Percentiles rank a stretch among this genome's conserved stretches.
These are phyloP conservation scores for Ispidina lecontei DNA, from an alignment of 2,797 vertebrate genomes.

Conservation along the genomic window DNA sequence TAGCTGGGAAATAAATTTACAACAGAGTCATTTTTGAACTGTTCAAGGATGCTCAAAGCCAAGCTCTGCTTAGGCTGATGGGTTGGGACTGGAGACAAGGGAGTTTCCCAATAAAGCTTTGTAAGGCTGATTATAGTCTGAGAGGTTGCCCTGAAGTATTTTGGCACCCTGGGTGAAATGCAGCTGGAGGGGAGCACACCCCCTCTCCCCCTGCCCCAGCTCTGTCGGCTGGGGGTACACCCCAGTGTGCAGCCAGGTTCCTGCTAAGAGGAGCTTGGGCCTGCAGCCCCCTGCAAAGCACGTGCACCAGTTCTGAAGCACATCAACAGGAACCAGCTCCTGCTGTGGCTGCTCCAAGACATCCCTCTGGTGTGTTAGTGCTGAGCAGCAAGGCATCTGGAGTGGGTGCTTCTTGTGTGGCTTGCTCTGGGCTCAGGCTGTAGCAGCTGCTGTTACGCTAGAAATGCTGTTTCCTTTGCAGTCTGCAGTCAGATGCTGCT, in stretches of 20 bases:
- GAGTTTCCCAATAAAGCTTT: not conserved
- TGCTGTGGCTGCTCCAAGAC: not conserved
- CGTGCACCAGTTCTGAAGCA: rapidly evolving
- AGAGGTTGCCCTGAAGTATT: not conserved
- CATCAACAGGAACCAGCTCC: rapidly evolving
- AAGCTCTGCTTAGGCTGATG: not conserved
- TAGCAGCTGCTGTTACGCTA: not conserved
- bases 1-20: not conserved
- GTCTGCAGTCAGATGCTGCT: not conserved
- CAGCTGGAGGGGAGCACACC: not conserved
- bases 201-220: no score
- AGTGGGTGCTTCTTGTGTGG: not conserved
- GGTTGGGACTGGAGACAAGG: not conserved
- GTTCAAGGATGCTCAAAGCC: not conserved
- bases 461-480: not conserved
- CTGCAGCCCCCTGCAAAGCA: not conserved
- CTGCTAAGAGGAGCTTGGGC: not conserved
- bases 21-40: not conserved
- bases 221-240: rapidly evolving
- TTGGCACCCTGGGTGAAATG: not conserved
- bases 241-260: not conserved
- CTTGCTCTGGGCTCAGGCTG: not conserved
- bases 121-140: not conserved
- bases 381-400: not conserved
- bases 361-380: no score